Base-by-base conservation (phyloP, 1,140 invertebrate genomes). In the Venustaconcha ellipsiformis region DNA sequence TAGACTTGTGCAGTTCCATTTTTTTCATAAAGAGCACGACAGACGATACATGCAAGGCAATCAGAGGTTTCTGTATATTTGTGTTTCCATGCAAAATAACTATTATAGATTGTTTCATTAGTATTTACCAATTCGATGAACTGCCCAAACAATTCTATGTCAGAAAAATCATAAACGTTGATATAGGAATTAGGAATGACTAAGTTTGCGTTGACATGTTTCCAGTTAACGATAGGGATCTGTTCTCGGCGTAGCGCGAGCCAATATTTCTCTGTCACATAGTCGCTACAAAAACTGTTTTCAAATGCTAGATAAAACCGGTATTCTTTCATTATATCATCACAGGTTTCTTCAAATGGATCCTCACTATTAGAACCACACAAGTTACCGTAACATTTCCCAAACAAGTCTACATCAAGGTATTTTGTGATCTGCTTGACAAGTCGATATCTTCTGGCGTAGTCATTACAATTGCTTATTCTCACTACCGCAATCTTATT, bases 131-230 rank as follows among this genome's bases (percentile, higher is more conserved):
- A 91, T 70, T 93, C 92, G 20, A 99, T 90, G 89, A 97, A 98
- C 2, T 94, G 92, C 6, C 96, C 97, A 55, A 99, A 89, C 81
- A 95, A 94, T 82, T 94, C 93, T 0, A 96, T 94, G 14, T 94
- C 94, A 4, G 93, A 93, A 87, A 98, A 99, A 87, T 99, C 96
- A 84, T 97, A 96, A 1, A 99, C 95, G 90, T 99, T 97, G 48
- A 99, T 96, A 87, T 92, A 95, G 0, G 96, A 97, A 82, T 96
- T 93, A 80, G 95, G 88, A 14, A 87, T 86, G 2, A 85, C 84
- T 5, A 83, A 37, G 57, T 76, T 75, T 55, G 80, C 74, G 70
- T 90, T 88, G 1, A 72, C 17, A n/a, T 68, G 58, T 14, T 82
- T 82, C 68, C 86, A 85, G 30, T 81, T 76, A 11, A 87, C 86